These are phyloP conservation scores for Drosophila miranda DNA, from an alignment of 1,140 invertebrate species.

Conservation along the genomic window DNA sequence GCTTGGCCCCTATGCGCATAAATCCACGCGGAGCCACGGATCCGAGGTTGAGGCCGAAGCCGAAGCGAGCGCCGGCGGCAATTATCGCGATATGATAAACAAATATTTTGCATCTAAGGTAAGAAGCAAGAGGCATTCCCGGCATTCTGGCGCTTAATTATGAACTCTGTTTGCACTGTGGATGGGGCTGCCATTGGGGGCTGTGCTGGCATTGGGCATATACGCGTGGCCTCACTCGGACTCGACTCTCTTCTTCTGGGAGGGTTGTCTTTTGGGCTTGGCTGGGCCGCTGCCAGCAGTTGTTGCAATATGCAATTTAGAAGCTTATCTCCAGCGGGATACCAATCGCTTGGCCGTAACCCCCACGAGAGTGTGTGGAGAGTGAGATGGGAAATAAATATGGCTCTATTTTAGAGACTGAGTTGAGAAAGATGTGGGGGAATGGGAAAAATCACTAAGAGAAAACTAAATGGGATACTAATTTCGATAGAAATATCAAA, in stretches of 20 bases:
- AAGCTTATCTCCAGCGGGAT: constrained; percentile 68
- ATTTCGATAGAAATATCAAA: background rate
- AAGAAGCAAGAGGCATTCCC: constrained; percentile 61
- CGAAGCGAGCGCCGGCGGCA: constrained; percentile 63
- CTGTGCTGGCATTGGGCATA: constrained; percentile 6
- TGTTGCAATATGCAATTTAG: constrained; percentile 75
- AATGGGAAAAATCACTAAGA: background rate
- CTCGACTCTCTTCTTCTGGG: constrained; percentile 49
- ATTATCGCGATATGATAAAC: constrained; percentile 81
- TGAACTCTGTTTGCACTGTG: constrained; percentile 53
- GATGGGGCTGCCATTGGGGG: background rate
- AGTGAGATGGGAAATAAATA: constrained; percentile 74
- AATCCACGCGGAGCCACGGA: constrained; percentile 43
- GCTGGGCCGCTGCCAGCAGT: constrained; percentile 59
- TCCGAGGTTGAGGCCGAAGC: constrained; percentile 10
- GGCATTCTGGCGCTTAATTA: constrained; percentile 79
- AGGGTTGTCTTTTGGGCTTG: constrained; percentile 52
- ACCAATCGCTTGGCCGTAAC: constrained; percentile 65
- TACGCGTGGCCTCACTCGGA: constrained; percentile 60
- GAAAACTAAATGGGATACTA: background rate
- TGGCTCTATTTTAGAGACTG: constrained; percentile 73
- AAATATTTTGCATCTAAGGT: constrained; percentile 80
- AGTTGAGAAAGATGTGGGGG: background rate
- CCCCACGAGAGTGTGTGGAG: constrained; percentile 61
- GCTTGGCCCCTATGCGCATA: constrained; percentile 47